Base-by-base conservation (phyloP, 30 jellyfish, hydroid and myxozoan species). In the Hydractinia symbiolongicarpus region DNA sequence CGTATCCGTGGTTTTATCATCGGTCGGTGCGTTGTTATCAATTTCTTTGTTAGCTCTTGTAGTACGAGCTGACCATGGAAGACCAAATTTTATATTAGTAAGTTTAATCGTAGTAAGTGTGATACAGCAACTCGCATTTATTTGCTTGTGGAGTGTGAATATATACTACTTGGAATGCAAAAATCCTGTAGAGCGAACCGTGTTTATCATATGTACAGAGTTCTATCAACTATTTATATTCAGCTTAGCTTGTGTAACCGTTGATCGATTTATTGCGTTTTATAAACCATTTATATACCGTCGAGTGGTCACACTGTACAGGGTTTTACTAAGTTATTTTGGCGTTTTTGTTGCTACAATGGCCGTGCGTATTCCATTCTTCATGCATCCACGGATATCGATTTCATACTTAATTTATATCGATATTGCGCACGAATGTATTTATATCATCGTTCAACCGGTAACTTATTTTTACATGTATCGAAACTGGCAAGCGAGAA, bases 141-240 rank as follows among this genome's bases (percentile, higher is more conserved):
- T 71, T 19, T 49, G 21, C 68, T 50, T 71, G 80, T 71, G 80
- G 80, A 15, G 9, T 13, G 74, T n/a, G 40, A 64, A 64, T 64
- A 6, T 64, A 44, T 51, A 51, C 40, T 51, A 64, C 16, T n/a
- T 64, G 17, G 40, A 64, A 7, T n/a, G 52, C 74, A 13, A 64
- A 44, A 64, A 44, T 7, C 40, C 74, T 8, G 9, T 71, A 7
- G 60, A 71, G n/a, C 80, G 80, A 71, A 15, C 15, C 51, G 55
- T 71, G n/a, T 71, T 71, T 3, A 8, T 71, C 40, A 8, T 71
- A 15, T n/a, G 70, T 53, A 71, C 80, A 9, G 80, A 30, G 8
- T 14, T 71, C n/a, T 71, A 71, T 19, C 80, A 71, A 52, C 21
- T 71, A 58, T 71, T 71, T 71, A 58, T 71, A 52, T 71, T 71